Base-by-base conservation (phyloP, 2,888 invertebrate species). In the Ceramica pisi region DNA sequence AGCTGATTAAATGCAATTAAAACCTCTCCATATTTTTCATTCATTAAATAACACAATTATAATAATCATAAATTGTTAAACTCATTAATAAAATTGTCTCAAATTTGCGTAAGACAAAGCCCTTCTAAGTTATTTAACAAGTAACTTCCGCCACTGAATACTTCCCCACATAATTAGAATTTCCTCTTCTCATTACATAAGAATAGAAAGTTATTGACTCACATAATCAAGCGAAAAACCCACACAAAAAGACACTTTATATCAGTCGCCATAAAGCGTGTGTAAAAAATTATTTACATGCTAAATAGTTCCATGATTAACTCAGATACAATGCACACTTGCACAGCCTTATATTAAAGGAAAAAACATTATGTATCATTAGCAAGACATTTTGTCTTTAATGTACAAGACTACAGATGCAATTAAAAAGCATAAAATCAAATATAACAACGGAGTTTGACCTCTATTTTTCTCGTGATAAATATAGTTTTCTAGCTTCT, bases 151-250 rank as follows among this genome's bases (percentile, higher is more conserved):
- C 60, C 12, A 71, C 48, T 83, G 62, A 64, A 55, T 55, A 50
- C 19, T 2, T 56, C 53, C 50, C 26, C 44, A 76, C 73, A 65
- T 74, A 63, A 80, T 82, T 77, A 62, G 31, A 53, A 65, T 76
- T 86, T 86, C 86, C 84, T 78, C 73, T 69, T 66, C 59, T 53
- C 55, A 38, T 83, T 80, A 83, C 48, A 62, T 80, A 83, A 75
- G 23, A 31, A 67, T 80, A 66, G 81, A 81, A 81, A 81, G 83
- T 83, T 75, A 80, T 83, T 75, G 83, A 75, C 68, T 50, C 64
- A 65, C 69, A 51, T 56, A 71, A 16, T 65, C 62, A 66, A 19
- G 65, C 14, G 50, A 19, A 19, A 60, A 66, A 66, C 71, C 26
- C 71, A 78, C 78, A 66, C 41, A 35, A 35, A 23, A n/a, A 51